phyloP scores from a whole-genome alignment of 1,140 invertebrate species.

The Papilio polyxenes region DNA sequence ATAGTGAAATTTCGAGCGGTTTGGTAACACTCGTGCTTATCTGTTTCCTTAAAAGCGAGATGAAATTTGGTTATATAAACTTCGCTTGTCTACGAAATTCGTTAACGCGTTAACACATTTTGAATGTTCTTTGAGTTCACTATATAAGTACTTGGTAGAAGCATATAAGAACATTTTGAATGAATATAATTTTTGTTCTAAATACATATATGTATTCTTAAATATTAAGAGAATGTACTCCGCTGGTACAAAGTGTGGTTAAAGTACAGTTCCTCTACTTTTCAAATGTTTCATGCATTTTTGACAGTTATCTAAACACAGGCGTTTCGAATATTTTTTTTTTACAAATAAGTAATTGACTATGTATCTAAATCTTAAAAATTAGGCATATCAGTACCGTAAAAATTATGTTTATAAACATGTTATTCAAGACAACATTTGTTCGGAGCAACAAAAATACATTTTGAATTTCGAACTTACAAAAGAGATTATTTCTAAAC shows the following conservation, averaged over 20 bases:
- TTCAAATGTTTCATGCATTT: too few species aligned
- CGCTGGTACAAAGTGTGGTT: too few species aligned
- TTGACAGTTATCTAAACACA: too few species aligned
- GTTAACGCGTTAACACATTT: not conserved
- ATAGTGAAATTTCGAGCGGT: slow-evolving; percentile 14
- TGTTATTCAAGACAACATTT: not conserved
- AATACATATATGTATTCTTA: too few species aligned
- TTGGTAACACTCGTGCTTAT: slow-evolving; percentile 13
- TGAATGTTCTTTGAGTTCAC: not conserved
- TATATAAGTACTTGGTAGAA: not conserved
- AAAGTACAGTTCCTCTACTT: too few species aligned
- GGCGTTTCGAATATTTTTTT: too few species aligned
- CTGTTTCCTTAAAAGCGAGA: not conserved
- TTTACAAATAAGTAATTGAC: too few species aligned
- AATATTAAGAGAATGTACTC: too few species aligned
- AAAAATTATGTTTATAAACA: not conserved
- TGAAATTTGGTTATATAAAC: slow-evolving; percentile 3
- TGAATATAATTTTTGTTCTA: too few species aligned
- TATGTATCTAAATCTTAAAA: too few species aligned
- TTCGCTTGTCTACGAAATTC: not conserved
- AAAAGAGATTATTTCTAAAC: slow-evolving; percentile 12
- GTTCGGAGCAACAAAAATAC: not conserved
- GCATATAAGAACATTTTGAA: too few species aligned
- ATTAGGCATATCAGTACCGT: not conserved
- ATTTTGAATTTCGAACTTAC: slow-evolving; percentile 16